phyloP scores from a whole-genome alignment of 2,888 invertebrate species.

The Hyposoter dolosus region DNA sequence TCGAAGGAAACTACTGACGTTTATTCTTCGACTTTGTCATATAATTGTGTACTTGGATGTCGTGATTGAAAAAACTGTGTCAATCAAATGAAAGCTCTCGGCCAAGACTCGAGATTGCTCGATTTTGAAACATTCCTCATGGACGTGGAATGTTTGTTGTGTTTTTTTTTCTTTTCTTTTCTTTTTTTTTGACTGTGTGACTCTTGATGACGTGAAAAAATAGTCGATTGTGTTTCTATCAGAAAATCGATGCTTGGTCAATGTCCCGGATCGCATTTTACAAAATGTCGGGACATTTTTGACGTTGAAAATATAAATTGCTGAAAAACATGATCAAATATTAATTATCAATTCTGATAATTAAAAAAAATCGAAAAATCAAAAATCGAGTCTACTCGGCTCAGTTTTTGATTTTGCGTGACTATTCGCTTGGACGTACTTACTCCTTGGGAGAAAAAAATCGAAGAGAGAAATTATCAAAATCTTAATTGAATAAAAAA shows the following conservation, averaged over 20 bases:
- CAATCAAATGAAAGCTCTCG: constrained; percentile 39
- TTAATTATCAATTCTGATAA: neutral
- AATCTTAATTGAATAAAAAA: neutral
- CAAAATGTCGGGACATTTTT: constrained; percentile 27
- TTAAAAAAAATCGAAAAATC: neutral
- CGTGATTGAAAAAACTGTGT: neutral
- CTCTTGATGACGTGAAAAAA: neutral
- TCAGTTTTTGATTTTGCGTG: neutral
- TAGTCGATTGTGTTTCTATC: constrained; percentile 4
- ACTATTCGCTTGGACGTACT: neutral
- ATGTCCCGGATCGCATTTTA: constrained; percentile 21
- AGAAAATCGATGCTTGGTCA: neutral
- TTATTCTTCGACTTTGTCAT: neutral
- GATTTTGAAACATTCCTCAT: constrained; percentile 19
- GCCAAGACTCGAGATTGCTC: constrained; percentile 57
- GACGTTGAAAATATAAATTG: neutral
- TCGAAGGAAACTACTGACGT: neutral
- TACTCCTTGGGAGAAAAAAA: neutral
- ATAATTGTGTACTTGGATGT: neutral
- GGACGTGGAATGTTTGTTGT: constrained; percentile 35
- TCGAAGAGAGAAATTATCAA: constrained; percentile 15
- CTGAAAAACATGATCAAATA: neutral
- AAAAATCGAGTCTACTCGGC: neutral
- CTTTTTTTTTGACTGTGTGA: constrained; percentile 28
- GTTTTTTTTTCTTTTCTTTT: neutral